Conservation (phyloP, 1,140 invertebrate genomes). For the Brachionus asplanchnoidis region DNA sequence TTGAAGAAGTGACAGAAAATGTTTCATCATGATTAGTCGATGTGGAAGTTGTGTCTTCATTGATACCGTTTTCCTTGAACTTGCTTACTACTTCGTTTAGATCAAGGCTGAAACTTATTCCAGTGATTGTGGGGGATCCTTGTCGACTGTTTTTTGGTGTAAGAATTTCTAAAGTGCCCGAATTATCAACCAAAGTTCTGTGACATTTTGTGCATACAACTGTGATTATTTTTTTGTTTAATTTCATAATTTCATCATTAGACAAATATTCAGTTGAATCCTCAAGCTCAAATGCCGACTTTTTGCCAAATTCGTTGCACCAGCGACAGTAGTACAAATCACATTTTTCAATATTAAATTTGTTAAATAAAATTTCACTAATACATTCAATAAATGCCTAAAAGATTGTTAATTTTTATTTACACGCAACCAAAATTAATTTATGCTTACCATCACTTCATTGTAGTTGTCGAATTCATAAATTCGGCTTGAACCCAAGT, state of each 20-base stretch:
- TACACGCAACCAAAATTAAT: not conserved
- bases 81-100: not conserved
- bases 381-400: constrained; percentile 16
- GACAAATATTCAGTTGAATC: constrained; percentile 2
- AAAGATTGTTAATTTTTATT: not conserved
- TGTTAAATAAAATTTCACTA: constrained; percentile 1
- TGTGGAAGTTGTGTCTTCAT: not conserved
- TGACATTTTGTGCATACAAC: not conserved
- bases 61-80: not conserved
- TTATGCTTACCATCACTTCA: not conserved
- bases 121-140: not conserved
- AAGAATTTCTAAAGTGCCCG: not conserved
- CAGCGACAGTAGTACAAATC: constrained; percentile 1
- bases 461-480: not conserved
- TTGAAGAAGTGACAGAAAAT: not conserved
- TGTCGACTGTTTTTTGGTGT: not conserved
- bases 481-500: constrained; percentile 12
- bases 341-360: constrained; percentile 4
- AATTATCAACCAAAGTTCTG: not conserved
- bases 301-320: constrained; percentile 31
- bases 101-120: not conserved
- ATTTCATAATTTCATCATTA: not conserved
- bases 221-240: not conserved
- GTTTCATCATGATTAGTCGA: not conserved
- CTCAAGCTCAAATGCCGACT: not conserved